phyloP scores from a whole-genome alignment of 2,888 invertebrate species.

The Andrena trimmerana region DNA sequence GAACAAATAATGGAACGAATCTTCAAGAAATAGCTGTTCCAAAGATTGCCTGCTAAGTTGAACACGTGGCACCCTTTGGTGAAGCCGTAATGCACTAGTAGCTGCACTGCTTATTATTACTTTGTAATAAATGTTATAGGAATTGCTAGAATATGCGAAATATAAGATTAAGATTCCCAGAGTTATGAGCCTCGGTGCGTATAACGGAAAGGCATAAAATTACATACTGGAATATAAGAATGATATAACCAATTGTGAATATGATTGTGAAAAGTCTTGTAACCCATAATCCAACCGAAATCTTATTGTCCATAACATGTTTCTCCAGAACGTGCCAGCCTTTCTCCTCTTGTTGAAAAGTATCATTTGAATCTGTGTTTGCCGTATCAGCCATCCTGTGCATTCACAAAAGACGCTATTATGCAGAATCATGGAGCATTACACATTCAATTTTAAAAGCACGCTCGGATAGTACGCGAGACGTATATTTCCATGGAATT shows the following conservation, averaged over 20 bases:
- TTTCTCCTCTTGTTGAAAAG: conserved; percentile 80
- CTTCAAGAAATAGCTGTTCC: conserved; percentile 92
- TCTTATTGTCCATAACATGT: conserved; percentile 93
- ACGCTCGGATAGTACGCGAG: neutral
- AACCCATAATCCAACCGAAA: conserved; percentile 95
- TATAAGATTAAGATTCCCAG: neutral
- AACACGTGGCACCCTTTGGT: conserved; percentile 96
- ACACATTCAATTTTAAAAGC: neutral
- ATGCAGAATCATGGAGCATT: neutral
- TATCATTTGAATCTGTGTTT: conserved; percentile 68
- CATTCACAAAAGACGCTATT: neutral
- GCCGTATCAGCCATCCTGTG: conserved; percentile 79
- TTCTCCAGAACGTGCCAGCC: conserved; percentile 89
- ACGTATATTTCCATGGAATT: neutral
- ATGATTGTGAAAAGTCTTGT: conserved; percentile 94
- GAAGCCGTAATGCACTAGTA: conserved; percentile 96
- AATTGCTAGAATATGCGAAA: conserved; percentile 86
- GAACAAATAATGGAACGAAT: conserved; percentile 98
- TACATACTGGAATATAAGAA: conserved; percentile 95
- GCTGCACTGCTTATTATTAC: conserved; percentile 97
- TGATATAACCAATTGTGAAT: conserved; percentile 93
- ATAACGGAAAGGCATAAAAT: conserved; percentile 62
- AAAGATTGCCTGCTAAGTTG: conserved; percentile 94
- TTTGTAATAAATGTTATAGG: conserved; percentile 94
- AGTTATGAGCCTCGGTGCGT: conserved; percentile 46